These are phyloP conservation scores for Ophioderma brevispina DNA, from an alignment of 35 echinoderm and acorn worm species.

Conservation along the genomic window DNA sequence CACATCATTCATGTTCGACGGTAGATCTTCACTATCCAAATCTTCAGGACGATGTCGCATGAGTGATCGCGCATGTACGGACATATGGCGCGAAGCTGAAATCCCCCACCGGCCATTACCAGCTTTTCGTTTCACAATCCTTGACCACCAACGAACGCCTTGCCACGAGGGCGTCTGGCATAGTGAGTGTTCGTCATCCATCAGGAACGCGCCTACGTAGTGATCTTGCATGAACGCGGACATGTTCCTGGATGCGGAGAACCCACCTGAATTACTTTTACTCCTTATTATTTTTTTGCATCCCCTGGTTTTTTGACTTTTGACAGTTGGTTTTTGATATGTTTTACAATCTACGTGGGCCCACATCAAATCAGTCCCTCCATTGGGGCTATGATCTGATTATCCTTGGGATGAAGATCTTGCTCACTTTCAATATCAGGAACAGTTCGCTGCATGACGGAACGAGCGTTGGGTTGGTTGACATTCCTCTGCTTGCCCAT, in stretches of 20 bases:
- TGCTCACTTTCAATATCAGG: too few relatives aligned
- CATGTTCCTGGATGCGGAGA: neutral
- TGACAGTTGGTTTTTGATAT: too few relatives aligned
- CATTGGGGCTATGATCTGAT: too few relatives aligned
- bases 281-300: too few relatives aligned
- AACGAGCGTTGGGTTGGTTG: neutral
- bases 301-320: too few relatives aligned
- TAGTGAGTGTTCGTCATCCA: neutral
- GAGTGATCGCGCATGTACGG: neutral
- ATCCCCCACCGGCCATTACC: too few relatives aligned
- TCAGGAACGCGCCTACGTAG: neutral
- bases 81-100: neutral
- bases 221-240: slow-evolving; percentile 2
- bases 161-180: too few relatives aligned
- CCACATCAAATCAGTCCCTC: too few relatives aligned
- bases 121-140: too few relatives aligned
- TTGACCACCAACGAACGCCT: too few relatives aligned
- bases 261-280: neutral
- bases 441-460: neutral
- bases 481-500: neutral
- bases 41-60: neutral
- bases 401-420: too few relatives aligned
- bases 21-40: neutral
- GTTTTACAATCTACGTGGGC: too few relatives aligned
- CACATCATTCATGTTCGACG: neutral